Conservation (phyloP, 2,888 invertebrate species). For the Xylota segnis region DNA sequence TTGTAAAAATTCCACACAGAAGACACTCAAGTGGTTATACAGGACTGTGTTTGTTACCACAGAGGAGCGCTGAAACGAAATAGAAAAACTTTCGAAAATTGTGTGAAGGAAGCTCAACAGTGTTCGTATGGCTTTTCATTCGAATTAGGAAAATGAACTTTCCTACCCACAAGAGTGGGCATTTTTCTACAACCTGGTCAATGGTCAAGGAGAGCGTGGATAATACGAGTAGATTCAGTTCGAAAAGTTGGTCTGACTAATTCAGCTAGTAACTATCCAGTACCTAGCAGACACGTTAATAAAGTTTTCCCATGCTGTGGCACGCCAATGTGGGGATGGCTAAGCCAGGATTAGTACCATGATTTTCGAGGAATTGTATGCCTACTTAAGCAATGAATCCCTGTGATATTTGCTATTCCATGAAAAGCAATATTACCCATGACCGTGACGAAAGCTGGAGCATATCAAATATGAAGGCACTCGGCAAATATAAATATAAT, state of each 20-base stretch:
- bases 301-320: constrained; percentile 14
- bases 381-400: background rate
- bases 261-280: constrained; percentile 18
- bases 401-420: background rate
- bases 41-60: background rate
- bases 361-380: background rate
- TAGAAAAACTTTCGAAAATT: constrained; percentile 38
- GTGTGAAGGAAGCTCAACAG: constrained; percentile 17
- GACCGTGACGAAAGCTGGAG: constrained; percentile 8
- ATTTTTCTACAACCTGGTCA: background rate
- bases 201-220: background rate
- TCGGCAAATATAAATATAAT: constrained; percentile 37
- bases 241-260: constrained; percentile 20
- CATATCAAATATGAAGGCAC: constrained; percentile 12
- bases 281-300: constrained; percentile 5
- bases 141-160: constrained; percentile 43
- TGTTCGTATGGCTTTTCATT: constrained; percentile 26
- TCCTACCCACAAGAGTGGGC: constrained; percentile 1
- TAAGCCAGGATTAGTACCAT: constrained; percentile 25
- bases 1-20: constrained; percentile 35
- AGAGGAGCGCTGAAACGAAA: background rate
- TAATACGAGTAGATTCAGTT: background rate
- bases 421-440: constrained; percentile 24
- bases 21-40: constrained; percentile 33
- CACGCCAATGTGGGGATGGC: constrained; percentile 1